Evolutionary conservation across 1,140 invertebrate genomes (phyloP), one percentile per base, ranked within the genome.

Genomic region (Spodoptera litura): DNA sequence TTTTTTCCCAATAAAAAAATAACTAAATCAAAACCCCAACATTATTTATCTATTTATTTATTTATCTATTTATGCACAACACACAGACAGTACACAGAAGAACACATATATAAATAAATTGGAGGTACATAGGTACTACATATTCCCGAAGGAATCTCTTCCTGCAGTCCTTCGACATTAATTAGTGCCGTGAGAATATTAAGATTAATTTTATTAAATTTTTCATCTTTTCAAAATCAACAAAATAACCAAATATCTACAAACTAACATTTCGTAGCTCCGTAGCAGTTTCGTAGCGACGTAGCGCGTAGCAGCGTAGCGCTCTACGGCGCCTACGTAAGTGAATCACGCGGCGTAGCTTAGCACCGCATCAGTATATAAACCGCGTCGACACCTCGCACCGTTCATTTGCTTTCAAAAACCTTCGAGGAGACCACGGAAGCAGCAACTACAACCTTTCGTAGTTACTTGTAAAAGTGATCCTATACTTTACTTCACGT

Each of bases 321-420:
- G 13, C 72, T 56, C 82, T 86, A 85, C 84, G 68, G 84, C 83
- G 85, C 83, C 87, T 88, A 89, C 87, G 89, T 82, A 82, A 49
- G 78, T 80, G 82, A 79, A 75, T 80, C 83, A 82, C 71, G 59
- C 61, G 61, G 27, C 58, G 73, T 75, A 64, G 64, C 79, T 77
- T 56, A 62, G 73, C 66, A 73, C 74, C 80, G 76, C 12, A 75
- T 20, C 64, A 38, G 62, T 93, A 93, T 93, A 93, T 88, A 93
- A 93, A 55, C 82, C 35, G 83, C 84, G 86, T 61, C 79, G 66
- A 78, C 83, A 71, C 81, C 72, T 78, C 79, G 77, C 78, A 82
- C 76, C 85, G 84, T 84, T 89, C 91, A 93, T 93, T 92, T 93
- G 88, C 88, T 84, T 90, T 88, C 86, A 85, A 86, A 84, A 83